Base-by-base conservation (phyloP, 2,888 invertebrate species). In the Chesias legatella region DNA sequence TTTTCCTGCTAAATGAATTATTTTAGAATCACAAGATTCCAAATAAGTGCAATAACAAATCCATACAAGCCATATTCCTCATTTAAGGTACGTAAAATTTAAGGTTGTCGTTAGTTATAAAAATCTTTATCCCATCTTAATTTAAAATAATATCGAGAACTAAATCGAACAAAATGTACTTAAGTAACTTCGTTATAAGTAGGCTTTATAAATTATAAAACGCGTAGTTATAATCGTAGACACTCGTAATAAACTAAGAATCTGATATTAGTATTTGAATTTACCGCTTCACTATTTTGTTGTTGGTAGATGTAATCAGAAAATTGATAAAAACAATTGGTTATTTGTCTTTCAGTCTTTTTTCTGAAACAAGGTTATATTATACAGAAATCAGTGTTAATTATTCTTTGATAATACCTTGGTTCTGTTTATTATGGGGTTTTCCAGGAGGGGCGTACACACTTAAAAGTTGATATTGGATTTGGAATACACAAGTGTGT, bases 161-260 rank as follows among this genome's bases (percentile, higher is more conserved):
- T 67, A 75, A 79, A 81, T 83, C 77, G 81, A 86, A 84, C 82
- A 85, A 83, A 82, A 83, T 83, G 88, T 88, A 88, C 88, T 86
- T 88, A 88, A 86, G 82, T 82, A 82, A 84, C 70, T 69, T 84
- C 72, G 79, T 73, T 78, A 70, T 85, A 84, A 81, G 83, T 86
- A 86, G 81, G 86, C 86, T 88, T 88, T 84, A 85, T 84, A 86
- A 85, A 85, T 85, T 81, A 79, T 82, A 81, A 69, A 70, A 83
- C 76, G 81, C 85, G 73, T 88, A 85, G 83, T 72, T 75, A 68
- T 67, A 82, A 81, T 79, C 66, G 80, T 84, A 83, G 82, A 73
- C 63, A 75, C 69, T 72, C 73, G 69, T 76, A 73, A 74, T 80
- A 73, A 75, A 73, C 53, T 78, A 79, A 79, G 76, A 72, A 79